Percentiles rank a stretch among this genome's conserved stretches.
Evolutionary conservation across 2,888 invertebrate species (phyloP).

Genomic region (Cheilosia vulpina): DNA sequence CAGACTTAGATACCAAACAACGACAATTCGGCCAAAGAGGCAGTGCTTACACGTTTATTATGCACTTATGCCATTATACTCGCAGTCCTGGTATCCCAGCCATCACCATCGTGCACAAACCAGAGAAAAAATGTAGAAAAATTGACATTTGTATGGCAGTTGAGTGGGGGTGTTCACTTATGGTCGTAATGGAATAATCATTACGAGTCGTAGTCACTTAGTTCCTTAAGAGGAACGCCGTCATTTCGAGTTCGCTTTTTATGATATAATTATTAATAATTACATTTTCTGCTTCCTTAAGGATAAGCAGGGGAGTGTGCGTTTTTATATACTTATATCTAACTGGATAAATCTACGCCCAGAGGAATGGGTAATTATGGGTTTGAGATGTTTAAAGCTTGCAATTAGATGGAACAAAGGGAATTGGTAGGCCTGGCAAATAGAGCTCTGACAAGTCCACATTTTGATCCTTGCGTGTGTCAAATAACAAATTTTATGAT

Average conservation of each 20-base stretch:
- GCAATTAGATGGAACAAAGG: conserved; percentile 2
- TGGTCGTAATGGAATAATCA: conserved; percentile 29
- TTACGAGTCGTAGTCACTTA: conserved; percentile 24
- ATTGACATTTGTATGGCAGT: conserved; percentile 12
- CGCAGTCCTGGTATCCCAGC: not conserved
- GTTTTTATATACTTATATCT: not conserved
- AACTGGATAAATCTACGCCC: conserved; percentile 8
- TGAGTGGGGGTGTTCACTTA: not conserved
- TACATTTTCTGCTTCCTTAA: not conserved
- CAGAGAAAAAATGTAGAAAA: not conserved
- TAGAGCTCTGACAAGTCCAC: too few species aligned
- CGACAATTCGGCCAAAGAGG: not conserved
- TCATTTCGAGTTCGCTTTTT: conserved; percentile 18
- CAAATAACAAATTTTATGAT: too few species aligned
- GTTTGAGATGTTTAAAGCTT: conserved; percentile 8
- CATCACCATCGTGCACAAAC: not conserved
- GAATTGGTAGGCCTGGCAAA: too few species aligned
- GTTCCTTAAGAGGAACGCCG: not conserved
- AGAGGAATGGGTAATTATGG: conserved; percentile 18
- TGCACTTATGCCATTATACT: conserved; percentile 4
- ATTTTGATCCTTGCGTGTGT: too few species aligned
- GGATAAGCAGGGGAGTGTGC: not conserved
- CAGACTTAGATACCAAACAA: not conserved
- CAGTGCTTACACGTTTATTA: not conserved
- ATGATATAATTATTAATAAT: conserved; percentile 48